Conservation (phyloP, 2,888 invertebrate species). For the Lottia gigantea region DNA sequence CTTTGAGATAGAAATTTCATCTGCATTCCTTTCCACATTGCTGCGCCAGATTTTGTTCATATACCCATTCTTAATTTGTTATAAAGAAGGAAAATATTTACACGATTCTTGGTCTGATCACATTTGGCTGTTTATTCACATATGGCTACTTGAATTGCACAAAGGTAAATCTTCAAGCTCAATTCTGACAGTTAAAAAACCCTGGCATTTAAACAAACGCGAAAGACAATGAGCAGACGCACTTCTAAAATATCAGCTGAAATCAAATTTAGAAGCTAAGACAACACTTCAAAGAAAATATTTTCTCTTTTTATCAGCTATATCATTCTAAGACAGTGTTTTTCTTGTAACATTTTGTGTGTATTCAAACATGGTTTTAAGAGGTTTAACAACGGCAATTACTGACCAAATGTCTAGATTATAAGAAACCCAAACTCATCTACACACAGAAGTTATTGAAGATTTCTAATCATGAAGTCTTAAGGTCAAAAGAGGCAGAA, state of each 20-base stretch:
- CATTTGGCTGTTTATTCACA: too few relatives aligned
- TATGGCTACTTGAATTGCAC: too few relatives aligned
- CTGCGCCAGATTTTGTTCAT: too few relatives aligned
- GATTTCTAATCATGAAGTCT: background rate
- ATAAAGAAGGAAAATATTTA: too few relatives aligned
- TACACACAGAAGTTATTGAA: background rate
- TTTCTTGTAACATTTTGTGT: background rate
- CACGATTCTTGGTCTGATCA: too few relatives aligned
- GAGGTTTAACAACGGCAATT: background rate
- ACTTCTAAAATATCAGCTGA: background rate
- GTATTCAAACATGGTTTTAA: too few relatives aligned
- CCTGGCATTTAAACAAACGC: background rate
- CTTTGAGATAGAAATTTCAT: too few relatives aligned
- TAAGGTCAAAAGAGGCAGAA: conserved; percentile 8
- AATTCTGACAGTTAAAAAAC: background rate
- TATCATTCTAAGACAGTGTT: background rate
- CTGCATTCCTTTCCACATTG: too few relatives aligned
- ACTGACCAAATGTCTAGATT: conserved; percentile 5
- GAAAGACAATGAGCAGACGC: background rate
- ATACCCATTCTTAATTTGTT: too few relatives aligned
- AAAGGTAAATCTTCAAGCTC: too few relatives aligned
- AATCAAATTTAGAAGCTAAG: background rate
- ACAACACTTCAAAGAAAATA: background rate
- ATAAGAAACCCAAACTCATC: too few relatives aligned
- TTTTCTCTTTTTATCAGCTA: background rate